Base-by-base conservation (phyloP, 2,113 vertebrate genomes). In the Chroicocephalus ridibundus region DNA sequence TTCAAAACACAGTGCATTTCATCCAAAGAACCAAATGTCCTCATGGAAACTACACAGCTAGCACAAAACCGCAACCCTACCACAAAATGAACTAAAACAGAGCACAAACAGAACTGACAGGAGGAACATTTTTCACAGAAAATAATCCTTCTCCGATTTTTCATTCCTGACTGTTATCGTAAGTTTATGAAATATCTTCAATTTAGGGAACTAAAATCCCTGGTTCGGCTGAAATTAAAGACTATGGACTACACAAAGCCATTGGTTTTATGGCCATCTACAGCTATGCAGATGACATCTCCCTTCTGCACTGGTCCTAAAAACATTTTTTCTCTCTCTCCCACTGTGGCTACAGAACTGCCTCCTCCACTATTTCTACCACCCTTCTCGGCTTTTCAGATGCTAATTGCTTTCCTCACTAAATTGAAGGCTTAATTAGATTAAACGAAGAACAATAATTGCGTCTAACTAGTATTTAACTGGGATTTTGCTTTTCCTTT, bases 341-440 rank as follows among this genome's bases (percentile, higher is more conserved):
- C 76, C 81, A 80, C 78, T 80, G 76, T 32, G 75, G 51, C 38
- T 93, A 18, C 7, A 3, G 78, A 96, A 92, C 82, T 93, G 75
- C 82, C 85, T 97, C 84, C 84, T 94, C 78, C 46, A 21, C 54
- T 69, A 26, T 46, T 94, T 47, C 82, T 70, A 79, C 78, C 82
- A 90, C 82, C 36, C 62, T 91, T 72, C 74, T 90, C 2, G 0
- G 62, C 92, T 96, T 97, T 96, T 97, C 90, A 96, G 75, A 94
- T 97, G 94, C 75, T 96, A 96, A 96, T 96, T 95, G 82, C 87
- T 82, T 91, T 94, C 77, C 87, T 95, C 79, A 72, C 87, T 88
- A 93, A 96, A 95, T 82, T 88, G 92, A 96, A 95, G 66, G 75
- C 96, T 96, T 97, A 96, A 96, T 96, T 97, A 96, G 90, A 96